Evolutionary conservation across 2,113 vertebrate genomes (phyloP).

Genomic region (Macquaria australasica): DNA sequence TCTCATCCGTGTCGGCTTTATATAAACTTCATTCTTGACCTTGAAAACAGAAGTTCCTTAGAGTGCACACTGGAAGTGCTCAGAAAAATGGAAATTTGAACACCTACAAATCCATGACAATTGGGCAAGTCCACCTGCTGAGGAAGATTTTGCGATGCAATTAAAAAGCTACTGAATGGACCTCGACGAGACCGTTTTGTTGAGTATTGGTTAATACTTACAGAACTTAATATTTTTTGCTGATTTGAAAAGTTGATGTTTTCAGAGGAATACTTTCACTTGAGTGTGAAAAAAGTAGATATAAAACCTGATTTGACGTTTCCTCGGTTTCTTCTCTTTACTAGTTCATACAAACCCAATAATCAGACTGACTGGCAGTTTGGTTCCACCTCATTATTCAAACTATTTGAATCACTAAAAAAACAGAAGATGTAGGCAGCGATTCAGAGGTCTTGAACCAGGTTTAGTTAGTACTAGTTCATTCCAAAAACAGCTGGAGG

Average conservation of each 20-base stretch:
- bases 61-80: background rate
- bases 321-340: background rate
- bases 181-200: too few relatives aligned
- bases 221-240: too few relatives aligned
- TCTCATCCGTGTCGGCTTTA: background rate
- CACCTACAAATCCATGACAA: too few relatives aligned
- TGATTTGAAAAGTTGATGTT: background rate
- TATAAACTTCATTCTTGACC: background rate
- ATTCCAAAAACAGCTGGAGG: constrained; percentile 11
- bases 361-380: background rate
- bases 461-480: constrained; percentile 26
- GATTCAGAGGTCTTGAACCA: constrained; percentile 2
- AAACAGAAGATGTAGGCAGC: background rate
- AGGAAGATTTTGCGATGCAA: too few relatives aligned
- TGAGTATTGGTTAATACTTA: background rate
- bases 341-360: background rate
- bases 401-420: background rate
- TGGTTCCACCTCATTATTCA: background rate
- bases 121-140: too few relatives aligned
- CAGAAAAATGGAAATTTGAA: background rate
- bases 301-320: background rate
- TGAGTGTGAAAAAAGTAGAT: too few relatives aligned
- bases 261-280: too few relatives aligned
- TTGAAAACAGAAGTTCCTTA: background rate
- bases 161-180: too few relatives aligned